Conservation (phyloP, 2,888 invertebrate species). For the Leptinotarsa peninsularis region DNA sequence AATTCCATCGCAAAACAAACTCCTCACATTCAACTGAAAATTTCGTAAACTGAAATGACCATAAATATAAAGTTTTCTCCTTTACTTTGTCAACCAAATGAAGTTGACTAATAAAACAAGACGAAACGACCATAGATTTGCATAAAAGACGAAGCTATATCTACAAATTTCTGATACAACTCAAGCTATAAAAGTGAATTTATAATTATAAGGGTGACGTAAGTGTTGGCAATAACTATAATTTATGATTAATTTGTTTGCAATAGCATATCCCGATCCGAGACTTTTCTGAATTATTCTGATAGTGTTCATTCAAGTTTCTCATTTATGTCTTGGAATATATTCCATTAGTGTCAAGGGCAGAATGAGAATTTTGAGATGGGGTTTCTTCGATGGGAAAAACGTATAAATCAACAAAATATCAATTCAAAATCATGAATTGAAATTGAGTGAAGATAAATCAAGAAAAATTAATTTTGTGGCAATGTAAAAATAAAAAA, state of each 20-base stretch:
- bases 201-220: constrained; percentile 59
- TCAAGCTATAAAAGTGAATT: constrained; percentile 58
- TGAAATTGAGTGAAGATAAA: too few species aligned
- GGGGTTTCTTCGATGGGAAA: not conserved
- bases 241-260: constrained; percentile 60
- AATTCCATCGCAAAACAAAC: constrained; percentile 16
- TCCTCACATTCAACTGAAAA: constrained; percentile 33
- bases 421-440: too few species aligned
- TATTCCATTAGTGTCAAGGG: not conserved
- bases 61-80: constrained; percentile 50
- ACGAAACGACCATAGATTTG: constrained; percentile 54
- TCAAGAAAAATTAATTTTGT: too few species aligned
- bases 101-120: constrained; percentile 51
- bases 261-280: constrained; percentile 40
- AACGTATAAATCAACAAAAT: too few species aligned
- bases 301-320: constrained; percentile 8
- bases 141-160: constrained; percentile 54
- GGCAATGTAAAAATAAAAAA: too few species aligned
- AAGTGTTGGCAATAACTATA: constrained; percentile 57
- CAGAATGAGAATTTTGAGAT: not conserved
- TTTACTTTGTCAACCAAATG: constrained; percentile 46
- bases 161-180: constrained; percentile 57
- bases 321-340: constrained; percentile 8
- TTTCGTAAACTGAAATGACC: constrained; percentile 35
- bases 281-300: constrained; percentile 15